Conservation (phyloP, 2,888 invertebrate species). For the Polia nebulosa region DNA sequence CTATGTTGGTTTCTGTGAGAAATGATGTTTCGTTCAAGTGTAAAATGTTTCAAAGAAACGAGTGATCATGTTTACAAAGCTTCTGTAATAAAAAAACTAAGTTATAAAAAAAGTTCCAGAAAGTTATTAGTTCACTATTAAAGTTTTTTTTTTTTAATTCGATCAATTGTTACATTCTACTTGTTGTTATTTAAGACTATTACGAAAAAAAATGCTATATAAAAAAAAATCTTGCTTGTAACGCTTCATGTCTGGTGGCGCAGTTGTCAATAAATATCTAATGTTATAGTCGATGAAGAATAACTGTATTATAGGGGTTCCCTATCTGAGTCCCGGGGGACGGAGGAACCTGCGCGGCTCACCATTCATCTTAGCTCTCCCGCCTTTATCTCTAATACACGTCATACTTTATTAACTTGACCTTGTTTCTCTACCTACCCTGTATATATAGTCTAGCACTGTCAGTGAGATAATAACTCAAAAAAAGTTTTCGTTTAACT, state of each 20-base stretch:
- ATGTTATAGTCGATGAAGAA: slow-evolving; percentile 53
- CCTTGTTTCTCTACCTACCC: slow-evolving; percentile 41
- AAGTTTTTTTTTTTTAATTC: too few relatives aligned
- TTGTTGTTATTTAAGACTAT: not conserved
- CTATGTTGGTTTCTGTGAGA: not conserved
- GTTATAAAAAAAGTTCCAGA: too few relatives aligned
- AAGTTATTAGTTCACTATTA: too few relatives aligned
- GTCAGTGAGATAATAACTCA: not conserved
- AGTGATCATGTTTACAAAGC: too few relatives aligned
- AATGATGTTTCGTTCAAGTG: too few relatives aligned
- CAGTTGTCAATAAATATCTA: slow-evolving; percentile 52
- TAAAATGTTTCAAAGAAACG: not conserved
- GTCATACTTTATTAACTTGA: slow-evolving; percentile 58
- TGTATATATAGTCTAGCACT: not conserved
- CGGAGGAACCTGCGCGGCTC: slow-evolving; percentile 31
- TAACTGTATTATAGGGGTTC: slow-evolving; percentile 53
- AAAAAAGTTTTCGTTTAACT: not conserved
- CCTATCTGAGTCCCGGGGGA: slow-evolving; percentile 56
- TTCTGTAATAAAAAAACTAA: too few relatives aligned
- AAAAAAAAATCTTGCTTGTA: not conserved
- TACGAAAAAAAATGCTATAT: not conserved
- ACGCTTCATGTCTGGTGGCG: slow-evolving; percentile 16
- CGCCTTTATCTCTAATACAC: slow-evolving; percentile 47
- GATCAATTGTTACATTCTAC: not conserved
- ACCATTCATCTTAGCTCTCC: slow-evolving; percentile 57